Conservation (phyloP, 1,140 invertebrate species). For the Hypothenemus hampei region DNA sequence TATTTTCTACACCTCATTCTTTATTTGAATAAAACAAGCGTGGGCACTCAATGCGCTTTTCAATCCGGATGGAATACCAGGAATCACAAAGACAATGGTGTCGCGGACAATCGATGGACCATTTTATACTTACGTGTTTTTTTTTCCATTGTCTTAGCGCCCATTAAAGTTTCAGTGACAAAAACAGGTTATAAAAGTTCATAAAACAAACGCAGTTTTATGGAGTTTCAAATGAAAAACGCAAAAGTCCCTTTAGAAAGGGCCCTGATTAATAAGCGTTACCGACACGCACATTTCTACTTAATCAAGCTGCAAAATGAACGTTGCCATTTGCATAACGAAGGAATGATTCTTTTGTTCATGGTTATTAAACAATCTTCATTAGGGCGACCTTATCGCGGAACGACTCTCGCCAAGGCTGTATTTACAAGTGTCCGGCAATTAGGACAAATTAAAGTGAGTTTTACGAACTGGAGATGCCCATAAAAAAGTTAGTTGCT, state of each 20-base stretch:
- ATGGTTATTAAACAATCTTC: constrained; percentile 28
- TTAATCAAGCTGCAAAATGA: constrained; percentile 28
- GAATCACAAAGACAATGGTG: constrained; percentile 9
- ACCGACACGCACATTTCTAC: constrained; percentile 25
- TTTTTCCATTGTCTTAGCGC: too few species aligned
- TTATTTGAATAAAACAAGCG: constrained; percentile 10
- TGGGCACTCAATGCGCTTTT: constrained; percentile 5
- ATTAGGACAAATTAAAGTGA: constrained; percentile 21
- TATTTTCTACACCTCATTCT: constrained; percentile 14
- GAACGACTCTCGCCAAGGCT: constrained; percentile 12
- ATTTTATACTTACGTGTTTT: too few species aligned
- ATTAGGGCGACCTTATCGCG: constrained; percentile 22
- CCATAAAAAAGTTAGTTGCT: too few species aligned
- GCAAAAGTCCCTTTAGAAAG: constrained; percentile 7
- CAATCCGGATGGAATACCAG: constrained; percentile 1
- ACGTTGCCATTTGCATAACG: constrained; percentile 24
- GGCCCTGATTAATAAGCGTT: constrained; percentile 16
- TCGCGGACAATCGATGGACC: constrained; percentile 9
- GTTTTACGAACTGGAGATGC: too few species aligned
- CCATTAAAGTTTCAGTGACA: too few species aligned
- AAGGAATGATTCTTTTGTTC: constrained; percentile 27
- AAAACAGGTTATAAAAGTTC: too few species aligned
- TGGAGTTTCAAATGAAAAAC: constrained; percentile 3
- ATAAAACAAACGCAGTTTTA: too few species aligned
- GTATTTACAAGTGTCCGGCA: constrained; percentile 18